These are phyloP conservation scores for Hypena proboscidalis DNA, from an alignment of 2,888 invertebrate species.

Conservation along the genomic window DNA sequence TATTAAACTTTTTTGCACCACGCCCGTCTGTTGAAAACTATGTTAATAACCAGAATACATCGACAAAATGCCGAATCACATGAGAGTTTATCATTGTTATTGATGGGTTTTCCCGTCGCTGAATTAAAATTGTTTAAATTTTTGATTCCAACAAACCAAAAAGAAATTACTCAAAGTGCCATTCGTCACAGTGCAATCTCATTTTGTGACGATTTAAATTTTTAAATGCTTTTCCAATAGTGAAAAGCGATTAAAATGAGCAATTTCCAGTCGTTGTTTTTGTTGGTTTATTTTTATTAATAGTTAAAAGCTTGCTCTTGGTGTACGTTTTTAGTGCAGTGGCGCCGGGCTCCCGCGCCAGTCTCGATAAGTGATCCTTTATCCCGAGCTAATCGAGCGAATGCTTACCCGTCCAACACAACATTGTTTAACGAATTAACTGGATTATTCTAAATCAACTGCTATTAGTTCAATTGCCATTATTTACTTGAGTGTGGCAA, in stretches of 20 bases:
- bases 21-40: background rate
- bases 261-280: conserved; percentile 53
- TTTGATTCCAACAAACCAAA: conserved; percentile 40
- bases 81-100: conserved; percentile 10
- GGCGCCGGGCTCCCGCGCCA: conserved; percentile 34
- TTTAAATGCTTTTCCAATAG: conserved; percentile 59
- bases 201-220: conserved; percentile 56
- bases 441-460: conserved; percentile 49
- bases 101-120: conserved; percentile 2
- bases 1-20: background rate
- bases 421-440: conserved; percentile 56
- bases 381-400: conserved; percentile 65
- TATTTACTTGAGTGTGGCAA: conserved; percentile 23
- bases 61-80: conserved; percentile 1
- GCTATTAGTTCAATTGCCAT: conserved; percentile 24
- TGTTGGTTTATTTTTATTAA: conserved; percentile 56
- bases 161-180: conserved; percentile 60
- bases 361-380: conserved; percentile 65
- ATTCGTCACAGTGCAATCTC: conserved; percentile 59
- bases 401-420: conserved; percentile 54
- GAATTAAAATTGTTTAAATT: conserved; percentile 28
- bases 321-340: conserved; percentile 55
- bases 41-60: background rate
- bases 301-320: conserved; percentile 62
- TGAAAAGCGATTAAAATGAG: conserved; percentile 59